Evolutionary conservation across 1,140 invertebrate species (phyloP).

Genomic region (Pararge aegeria): DNA sequence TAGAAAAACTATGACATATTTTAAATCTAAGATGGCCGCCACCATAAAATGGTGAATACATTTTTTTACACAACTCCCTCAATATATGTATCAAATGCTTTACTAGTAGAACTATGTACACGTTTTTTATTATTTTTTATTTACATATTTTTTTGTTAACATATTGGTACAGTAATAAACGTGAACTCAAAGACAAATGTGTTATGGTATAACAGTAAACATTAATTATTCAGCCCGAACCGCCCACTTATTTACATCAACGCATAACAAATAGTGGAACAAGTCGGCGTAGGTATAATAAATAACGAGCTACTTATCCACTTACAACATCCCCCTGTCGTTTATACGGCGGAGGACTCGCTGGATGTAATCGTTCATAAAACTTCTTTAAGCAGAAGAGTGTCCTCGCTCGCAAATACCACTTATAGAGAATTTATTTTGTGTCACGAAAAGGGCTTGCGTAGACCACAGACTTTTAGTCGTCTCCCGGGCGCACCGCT

Average conservation of each 20-base stretch:
- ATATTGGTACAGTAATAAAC: no score
- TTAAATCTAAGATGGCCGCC: no score
- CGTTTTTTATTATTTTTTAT: no score
- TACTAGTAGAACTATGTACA: no score
- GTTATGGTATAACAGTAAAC: no score
- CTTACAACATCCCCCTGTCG: conserved; percentile 13
- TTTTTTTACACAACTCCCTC: no score
- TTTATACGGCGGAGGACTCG: conserved; percentile 17
- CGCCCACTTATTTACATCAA: background rate
- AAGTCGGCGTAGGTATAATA: conserved; percentile 4
- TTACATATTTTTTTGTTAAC: no score
- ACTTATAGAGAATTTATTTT: conserved; percentile 58
- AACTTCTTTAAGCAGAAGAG: conserved; percentile 34
- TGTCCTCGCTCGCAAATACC: conserved; percentile 50
- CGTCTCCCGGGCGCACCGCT: no score
- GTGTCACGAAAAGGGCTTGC: conserved; percentile 11
- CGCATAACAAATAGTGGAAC: conserved; percentile 12
- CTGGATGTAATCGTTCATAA: conserved; percentile 34
- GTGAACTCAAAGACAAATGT: no score
- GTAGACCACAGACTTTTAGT: background rate
- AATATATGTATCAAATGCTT: no score
- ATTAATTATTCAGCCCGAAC: background rate
- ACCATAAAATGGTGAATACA: no score
- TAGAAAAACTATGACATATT: no score
- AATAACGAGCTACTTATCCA: conserved; percentile 24